phyloP scores from a whole-genome alignment of 2,888 invertebrate genomes.

The Parnassius orleans region DNA sequence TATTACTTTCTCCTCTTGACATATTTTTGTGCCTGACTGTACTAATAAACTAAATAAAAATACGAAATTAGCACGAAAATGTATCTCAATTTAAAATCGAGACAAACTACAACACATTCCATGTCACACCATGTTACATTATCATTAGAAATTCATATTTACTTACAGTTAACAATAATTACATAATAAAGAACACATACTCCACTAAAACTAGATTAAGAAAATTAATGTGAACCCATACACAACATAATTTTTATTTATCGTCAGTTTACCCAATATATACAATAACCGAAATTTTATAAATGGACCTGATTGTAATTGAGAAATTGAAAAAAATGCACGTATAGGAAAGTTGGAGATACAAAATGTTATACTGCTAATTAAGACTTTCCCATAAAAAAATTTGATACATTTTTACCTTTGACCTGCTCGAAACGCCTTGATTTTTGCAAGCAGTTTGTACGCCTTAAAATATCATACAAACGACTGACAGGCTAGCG shows the following conservation, averaged over 20 bases:
- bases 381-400: too few species aligned
- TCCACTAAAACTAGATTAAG: conserved; percentile 27
- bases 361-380: too few species aligned
- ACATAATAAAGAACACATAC: conserved; percentile 30
- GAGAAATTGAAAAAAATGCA: neutral
- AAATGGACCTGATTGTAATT: neutral
- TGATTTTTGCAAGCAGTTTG: too few species aligned
- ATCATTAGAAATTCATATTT: conserved; percentile 25
- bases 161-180: conserved; percentile 24
- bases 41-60: conserved; percentile 22
- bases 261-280: conserved; percentile 10
- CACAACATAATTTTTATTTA: neutral
- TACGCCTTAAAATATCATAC: too few species aligned
- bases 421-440: too few species aligned
- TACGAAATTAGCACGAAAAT: conserved; percentile 18
- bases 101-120: conserved; percentile 1
- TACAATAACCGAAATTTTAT: conserved; percentile 28
- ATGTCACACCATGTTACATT: neutral
- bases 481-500: too few species aligned
- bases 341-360: too few species aligned
- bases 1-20: neutral
- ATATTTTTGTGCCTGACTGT: conserved; percentile 26
- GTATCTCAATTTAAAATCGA: conserved; percentile 28
- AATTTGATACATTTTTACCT: too few species aligned
- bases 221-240: conserved; percentile 30